These are phyloP conservation scores for Anser brachyrhynchus DNA, from an alignment of 2,113 vertebrate genomes.

Conservation along the genomic window DNA sequence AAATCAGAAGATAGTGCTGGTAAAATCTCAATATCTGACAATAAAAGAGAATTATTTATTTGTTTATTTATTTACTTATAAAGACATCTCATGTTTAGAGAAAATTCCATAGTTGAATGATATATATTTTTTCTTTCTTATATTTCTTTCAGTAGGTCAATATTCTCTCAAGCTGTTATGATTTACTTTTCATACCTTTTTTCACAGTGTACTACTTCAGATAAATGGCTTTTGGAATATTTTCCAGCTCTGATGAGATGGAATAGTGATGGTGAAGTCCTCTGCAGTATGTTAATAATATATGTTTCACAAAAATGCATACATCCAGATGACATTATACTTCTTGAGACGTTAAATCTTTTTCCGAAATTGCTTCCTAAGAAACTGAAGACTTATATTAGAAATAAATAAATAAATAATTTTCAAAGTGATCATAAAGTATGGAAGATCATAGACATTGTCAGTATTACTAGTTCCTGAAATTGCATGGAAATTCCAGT, in stretches of 20 bases:
- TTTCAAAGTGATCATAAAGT: fast-evolving
- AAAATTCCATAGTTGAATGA: fast-evolving
- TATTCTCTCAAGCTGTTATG: background rate
- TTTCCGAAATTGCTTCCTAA: background rate
- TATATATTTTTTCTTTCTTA: background rate
- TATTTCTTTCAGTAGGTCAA: background rate
- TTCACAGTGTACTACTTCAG: background rate
- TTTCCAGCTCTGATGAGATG: background rate
- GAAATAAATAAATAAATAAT: background rate
- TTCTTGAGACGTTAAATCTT: background rate
- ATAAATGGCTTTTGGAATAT: background rate
- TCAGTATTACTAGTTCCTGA: background rate
- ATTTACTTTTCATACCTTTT: background rate
- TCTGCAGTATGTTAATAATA: background rate
- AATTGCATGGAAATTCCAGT: background rate
- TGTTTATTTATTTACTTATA: background rate
- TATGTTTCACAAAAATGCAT: background rate
- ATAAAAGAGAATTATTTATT: background rate
- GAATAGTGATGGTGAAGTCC: background rate
- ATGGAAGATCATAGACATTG: background rate
- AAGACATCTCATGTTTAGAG: background rate
- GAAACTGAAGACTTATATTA: background rate
- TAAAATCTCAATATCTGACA: background rate
- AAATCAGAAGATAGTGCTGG: background rate
- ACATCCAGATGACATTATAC: background rate